These are phyloP conservation scores for Liasis olivaceus DNA, from an alignment of 2,797 vertebrate species.

Conservation along the genomic window DNA sequence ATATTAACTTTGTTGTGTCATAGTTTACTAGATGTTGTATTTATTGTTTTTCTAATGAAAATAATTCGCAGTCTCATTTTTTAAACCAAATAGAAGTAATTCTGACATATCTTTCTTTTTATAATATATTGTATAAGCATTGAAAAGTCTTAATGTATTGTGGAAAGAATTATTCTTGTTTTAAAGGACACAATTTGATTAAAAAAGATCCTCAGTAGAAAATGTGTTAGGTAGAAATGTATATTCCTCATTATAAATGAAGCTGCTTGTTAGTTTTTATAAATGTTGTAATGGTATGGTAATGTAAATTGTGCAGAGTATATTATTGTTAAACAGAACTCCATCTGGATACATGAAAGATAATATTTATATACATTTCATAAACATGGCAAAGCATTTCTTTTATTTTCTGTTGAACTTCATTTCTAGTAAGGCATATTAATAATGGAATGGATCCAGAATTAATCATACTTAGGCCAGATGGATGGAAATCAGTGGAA, in stretches of 20 bases:
- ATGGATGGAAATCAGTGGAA: neutral
- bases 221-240: neutral
- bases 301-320: neutral
- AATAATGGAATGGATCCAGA: neutral
- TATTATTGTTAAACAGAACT: neutral
- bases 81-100: neutral
- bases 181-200: neutral
- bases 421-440: neutral
- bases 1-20: slow-evolving; percentile 33
- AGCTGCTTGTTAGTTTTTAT: neutral
- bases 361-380: neutral
- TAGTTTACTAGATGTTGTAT: neutral
- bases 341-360: neutral
- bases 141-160: neutral
- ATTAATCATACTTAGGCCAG: neutral
- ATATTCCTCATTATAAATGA: neutral
- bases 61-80: neutral
- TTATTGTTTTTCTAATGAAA: neutral
- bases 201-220: slow-evolving; percentile 10
- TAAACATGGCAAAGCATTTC: neutral
- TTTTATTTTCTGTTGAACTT: neutral
- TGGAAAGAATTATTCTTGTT: neutral
- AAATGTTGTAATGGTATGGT: neutral
- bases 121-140: neutral
- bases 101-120: neutral